Evolutionary conservation across 2,888 invertebrate species (phyloP).

Genomic region (Luperina testacea): DNA sequence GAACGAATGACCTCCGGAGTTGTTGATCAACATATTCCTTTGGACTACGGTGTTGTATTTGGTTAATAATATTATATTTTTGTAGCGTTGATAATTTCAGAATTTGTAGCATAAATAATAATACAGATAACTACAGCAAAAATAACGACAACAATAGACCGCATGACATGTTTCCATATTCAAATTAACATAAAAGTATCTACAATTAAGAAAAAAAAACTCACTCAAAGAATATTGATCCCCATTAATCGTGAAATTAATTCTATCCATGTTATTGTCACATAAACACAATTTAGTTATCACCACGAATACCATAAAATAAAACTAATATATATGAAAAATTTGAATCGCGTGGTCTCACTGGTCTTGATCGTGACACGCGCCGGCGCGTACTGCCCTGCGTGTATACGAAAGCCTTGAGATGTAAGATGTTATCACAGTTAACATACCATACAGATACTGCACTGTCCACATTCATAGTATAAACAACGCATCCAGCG

Average conservation of each 20-base stretch:
- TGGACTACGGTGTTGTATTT: background rate
- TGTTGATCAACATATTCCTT: background rate
- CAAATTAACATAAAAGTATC: background rate
- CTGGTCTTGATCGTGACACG: conserved; percentile 26
- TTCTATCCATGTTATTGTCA: conserved; percentile 73
- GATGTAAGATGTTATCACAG: conserved; percentile 29
- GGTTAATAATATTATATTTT: background rate
- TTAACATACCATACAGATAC: conserved; percentile 4
- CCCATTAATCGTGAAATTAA: conserved; percentile 78
- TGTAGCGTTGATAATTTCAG: background rate
- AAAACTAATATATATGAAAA: background rate
- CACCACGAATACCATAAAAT: background rate
- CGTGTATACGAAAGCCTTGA: conserved; percentile 16
- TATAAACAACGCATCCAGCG: background rate
- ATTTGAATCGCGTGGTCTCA: conserved; percentile 3
- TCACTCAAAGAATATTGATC: conserved; percentile 74
- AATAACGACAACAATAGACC: background rate
- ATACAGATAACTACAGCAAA: background rate
- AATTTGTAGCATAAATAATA: too few relatives aligned
- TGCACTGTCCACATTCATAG: background rate
- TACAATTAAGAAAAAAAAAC: conserved; percentile 58
- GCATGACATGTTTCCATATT: background rate
- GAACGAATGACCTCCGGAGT: background rate
- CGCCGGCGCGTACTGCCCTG: conserved; percentile 40
- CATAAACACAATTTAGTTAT: background rate